Evolutionary conservation across 2,888 invertebrate species (phyloP).

Genomic region (Diaperis boleti): DNA sequence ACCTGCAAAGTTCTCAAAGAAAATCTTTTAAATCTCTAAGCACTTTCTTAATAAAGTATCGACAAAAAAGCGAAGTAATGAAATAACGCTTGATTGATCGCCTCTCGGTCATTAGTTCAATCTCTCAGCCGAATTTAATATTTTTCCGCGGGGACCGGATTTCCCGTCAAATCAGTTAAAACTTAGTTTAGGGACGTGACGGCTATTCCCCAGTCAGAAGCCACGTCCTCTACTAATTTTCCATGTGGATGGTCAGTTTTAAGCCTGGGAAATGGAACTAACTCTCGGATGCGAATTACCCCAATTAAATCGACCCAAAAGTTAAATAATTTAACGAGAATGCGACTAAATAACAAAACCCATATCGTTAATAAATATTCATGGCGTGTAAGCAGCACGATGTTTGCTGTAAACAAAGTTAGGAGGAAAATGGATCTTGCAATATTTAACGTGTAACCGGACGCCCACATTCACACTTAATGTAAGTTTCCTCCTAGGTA

Average conservation of each 20-base stretch:
- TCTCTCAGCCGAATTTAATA: slow-evolving; percentile 24
- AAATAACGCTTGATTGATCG: slow-evolving; percentile 24
- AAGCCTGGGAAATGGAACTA: no score
- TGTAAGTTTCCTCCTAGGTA: not conserved
- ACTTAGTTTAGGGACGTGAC: no score
- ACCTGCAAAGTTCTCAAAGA: not conserved
- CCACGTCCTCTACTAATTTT: no score
- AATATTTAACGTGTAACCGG: slow-evolving; percentile 4
- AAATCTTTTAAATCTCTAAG: slow-evolving; percentile 9
- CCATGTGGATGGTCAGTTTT: no score
- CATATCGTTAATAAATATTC: slow-evolving; percentile 12
- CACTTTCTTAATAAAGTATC: slow-evolving; percentile 10
- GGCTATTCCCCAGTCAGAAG: no score
- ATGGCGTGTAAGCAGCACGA: slow-evolving; percentile 10
- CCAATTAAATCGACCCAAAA: slow-evolving; percentile 1
- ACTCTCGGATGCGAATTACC: not conserved
- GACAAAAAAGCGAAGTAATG: slow-evolving; percentile 20
- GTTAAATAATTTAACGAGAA: not conserved
- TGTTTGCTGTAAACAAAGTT: slow-evolving; percentile 4
- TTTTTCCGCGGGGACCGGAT: no score
- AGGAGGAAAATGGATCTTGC: slow-evolving; percentile 1
- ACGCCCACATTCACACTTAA: slow-evolving; percentile 1
- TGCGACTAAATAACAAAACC: slow-evolving; percentile 2
- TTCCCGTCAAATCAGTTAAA: no score
- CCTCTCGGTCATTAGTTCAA: slow-evolving; percentile 20